Percentiles rank a stretch among this genome's conserved stretches.
These are phyloP conservation scores for Fopius arisanus DNA, from an alignment of 1,140 invertebrate species.

Conservation along the genomic window DNA sequence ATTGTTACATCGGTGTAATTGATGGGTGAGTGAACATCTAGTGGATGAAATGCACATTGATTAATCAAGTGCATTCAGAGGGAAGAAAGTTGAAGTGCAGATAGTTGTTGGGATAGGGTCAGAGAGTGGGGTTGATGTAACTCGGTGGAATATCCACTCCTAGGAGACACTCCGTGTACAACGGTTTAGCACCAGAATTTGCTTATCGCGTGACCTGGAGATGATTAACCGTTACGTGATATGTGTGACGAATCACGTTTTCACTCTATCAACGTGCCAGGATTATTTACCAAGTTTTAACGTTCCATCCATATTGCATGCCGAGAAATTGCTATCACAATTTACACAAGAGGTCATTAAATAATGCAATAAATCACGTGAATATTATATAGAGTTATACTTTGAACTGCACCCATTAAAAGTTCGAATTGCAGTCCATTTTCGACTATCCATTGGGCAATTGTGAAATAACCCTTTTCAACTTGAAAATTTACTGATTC, in stretches of 20 bases:
- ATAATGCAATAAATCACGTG: no score
- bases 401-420: no score
- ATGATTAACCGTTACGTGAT: conserved; percentile 11
- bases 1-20: not conserved
- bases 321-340: no score
- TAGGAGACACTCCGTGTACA: not conserved
- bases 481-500: no score
- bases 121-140: not conserved
- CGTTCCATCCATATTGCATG: not conserved
- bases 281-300: not conserved
- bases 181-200: not conserved
- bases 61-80: not conserved
- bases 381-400: no score
- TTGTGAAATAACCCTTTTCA: no score
- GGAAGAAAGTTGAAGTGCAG: not conserved
- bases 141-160: not conserved
- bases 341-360: no score
- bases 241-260: not conserved
- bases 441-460: no score
- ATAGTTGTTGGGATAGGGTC: not conserved
- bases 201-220: conserved; percentile 3
- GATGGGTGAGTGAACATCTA: not conserved
- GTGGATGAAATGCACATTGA: not conserved
- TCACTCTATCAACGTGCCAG: not conserved
- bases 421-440: no score